Evolutionary conservation across 2,113 vertebrate species (phyloP).

Genomic region (Apaloderma vittatum): DNA sequence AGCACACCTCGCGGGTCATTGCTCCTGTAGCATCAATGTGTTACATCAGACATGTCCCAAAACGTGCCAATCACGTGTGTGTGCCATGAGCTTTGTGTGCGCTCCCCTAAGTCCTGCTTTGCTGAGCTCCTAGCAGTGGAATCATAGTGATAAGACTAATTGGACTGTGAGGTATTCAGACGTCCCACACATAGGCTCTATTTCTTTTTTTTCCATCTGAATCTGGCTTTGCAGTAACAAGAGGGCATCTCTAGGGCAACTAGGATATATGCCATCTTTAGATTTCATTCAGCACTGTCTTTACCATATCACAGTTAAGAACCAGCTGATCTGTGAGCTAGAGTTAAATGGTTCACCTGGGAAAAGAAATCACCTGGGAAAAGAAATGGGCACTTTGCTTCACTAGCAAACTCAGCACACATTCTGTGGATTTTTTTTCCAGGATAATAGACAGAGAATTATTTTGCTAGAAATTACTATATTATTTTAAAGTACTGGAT

Average conservation of each 20-base stretch:
- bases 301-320: neutral
- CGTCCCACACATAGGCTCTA: accelerated
- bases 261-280: neutral
- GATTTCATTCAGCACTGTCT: neutral
- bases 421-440: neutral
- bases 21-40: accelerated
- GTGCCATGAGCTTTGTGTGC: accelerated
- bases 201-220: neutral
- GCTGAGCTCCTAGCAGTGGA: neutral
- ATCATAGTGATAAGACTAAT: neutral
- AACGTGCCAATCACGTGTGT: neutral
- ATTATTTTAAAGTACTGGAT: neutral
- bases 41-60: accelerated
- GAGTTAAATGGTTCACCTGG: neutral
- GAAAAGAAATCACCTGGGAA: neutral
- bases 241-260: neutral
- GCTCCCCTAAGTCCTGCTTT: neutral
- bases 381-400: neutral
- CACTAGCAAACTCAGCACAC: neutral
- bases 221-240: neutral
- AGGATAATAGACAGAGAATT: neutral
- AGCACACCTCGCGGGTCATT: neutral
- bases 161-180: neutral
- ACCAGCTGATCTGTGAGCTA: neutral
- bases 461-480: neutral